Evolutionary conservation across 2,113 vertebrate genomes (phyloP), one percentile per base, ranked within the genome.

Genomic region (Rana temporaria): DNA sequence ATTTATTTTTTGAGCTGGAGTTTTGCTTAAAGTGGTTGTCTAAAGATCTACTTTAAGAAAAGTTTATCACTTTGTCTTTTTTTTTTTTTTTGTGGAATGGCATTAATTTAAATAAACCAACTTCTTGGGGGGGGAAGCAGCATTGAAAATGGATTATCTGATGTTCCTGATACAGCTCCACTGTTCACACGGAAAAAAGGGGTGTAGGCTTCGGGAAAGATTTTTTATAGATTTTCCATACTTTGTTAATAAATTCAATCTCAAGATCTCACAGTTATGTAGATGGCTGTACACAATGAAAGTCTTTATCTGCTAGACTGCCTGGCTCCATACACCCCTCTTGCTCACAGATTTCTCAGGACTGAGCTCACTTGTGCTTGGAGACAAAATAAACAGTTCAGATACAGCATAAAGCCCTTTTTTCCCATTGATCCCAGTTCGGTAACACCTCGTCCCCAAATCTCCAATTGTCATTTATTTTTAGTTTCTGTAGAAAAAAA

Each of bases 241-340:
- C 71, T 76, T 75, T 82, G 63, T 67, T 81, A 73, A 81, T 83
- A 83, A 83, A 67, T 83, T 83, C 81, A 83, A 76, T 83, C 71
- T 68, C 52, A 68, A 83, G 72, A 83, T 83, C 72, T 83, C 72
- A 55, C 60, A 82, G 80, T 75, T 60, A 24, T 76, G 60, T 83
- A 74, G 71, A 83, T 83, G 72, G 68, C 81, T 83, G 55, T 76
- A 83, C 81, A 83, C 81, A 83, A 83, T 83, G 59, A 72, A 26
- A 76, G 63, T 57, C 81, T 83, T 83, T 83, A 83, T 83, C 81
- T 83, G 4, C 71, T 76, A 83, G 81, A 83, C 81, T 76, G 73
- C 30, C 81, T 76, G 81, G 81, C 81, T 83, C 81, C 72, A 48
- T 76, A 76, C 81, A 76, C 71, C 81, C 81, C 62, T 83, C 64